These are phyloP conservation scores for Thereuonema tuberculata DNA, from an alignment of 1,140 invertebrate species.

Conservation along the genomic window DNA sequence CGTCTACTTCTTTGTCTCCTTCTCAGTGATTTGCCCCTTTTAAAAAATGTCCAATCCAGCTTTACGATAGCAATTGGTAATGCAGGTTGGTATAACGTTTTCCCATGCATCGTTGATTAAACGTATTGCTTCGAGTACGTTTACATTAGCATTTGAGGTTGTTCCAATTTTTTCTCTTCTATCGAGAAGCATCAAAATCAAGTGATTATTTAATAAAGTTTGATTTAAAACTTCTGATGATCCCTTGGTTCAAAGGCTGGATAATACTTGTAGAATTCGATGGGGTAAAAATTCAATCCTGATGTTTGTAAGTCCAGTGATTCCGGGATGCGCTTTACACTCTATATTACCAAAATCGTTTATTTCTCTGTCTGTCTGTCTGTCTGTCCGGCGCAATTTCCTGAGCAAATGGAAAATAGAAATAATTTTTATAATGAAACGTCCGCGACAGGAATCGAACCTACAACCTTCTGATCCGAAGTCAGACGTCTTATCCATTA, in stretches of 20 bases:
- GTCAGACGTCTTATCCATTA: too few relatives aligned
- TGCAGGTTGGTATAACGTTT: too few relatives aligned
- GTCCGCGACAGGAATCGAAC: too few relatives aligned
- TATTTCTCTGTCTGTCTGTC: too few relatives aligned
- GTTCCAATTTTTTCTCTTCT: background rate
- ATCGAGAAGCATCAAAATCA: background rate
- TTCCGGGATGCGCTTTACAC: conserved; percentile 3
- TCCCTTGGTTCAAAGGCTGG: conserved; percentile 2
- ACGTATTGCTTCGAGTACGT: background rate
- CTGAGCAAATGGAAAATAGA: too few relatives aligned
- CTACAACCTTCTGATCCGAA: too few relatives aligned
- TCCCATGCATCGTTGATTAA: background rate
- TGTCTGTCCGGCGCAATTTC: too few relatives aligned
- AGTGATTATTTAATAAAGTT: background rate
- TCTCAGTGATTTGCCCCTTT: background rate
- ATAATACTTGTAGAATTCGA: conserved; percentile 3
- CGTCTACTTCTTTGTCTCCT: background rate
- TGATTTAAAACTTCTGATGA: conserved; percentile 8
- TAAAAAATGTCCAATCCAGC: background rate
- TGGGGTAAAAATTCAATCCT: conserved; percentile 7
- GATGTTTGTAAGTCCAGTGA: conserved; percentile 5
- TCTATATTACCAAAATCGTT: too few relatives aligned
- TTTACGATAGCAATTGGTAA: too few relatives aligned
- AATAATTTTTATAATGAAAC: too few relatives aligned
- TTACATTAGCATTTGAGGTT: background rate